Base-by-base conservation (phyloP, 1,140 invertebrate species). In the Drosophila nikananu region DNA sequence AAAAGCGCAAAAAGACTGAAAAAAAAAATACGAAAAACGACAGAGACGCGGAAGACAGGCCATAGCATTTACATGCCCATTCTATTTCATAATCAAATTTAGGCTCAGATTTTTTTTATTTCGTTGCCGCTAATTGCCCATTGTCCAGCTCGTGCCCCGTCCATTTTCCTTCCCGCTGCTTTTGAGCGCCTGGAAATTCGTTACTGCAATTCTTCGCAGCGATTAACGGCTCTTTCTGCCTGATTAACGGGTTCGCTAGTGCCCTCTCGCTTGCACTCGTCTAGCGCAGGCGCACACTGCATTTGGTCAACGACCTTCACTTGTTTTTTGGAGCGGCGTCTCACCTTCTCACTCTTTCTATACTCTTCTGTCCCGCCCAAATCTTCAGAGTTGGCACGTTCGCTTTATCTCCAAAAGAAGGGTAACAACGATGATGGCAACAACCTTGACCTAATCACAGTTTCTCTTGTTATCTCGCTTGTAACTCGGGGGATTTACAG, bases 11-110 rank as follows among this genome's bases (percentile, higher is more conserved):
- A 73, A 80, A 74, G 67, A 66, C 76, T 61, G 55, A 17, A 49
- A 67, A 72, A 74, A 49, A 52, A 62, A 75, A 62, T 74, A 46
- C 27, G 19, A 19, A 42, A 52, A 60, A 62, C 54, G 49, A 55
- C 62, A 78, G 73, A 89, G 73, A 87, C 83, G 83, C 84, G 84
- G 84, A 89, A 87, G 84, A 81, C 74, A 73, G 77, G 60, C 59
- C 52, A 64, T 39, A 77, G 32, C 77, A 89, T 89, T 90, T 90
- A 89, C 81, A 81, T 89, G 84, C 74, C 75, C 80, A 89, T 89
- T 89, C 86, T 90, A 90, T 89, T 89, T 89, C 84, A 90, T 90
- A 90, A 89, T 81, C 67, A 44, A 65, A 76, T 37, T 54, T 58
- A 71, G 68, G 64, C 57, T 49, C 61, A 52, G 57, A 73, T 74